phyloP scores from a whole-genome alignment of 2,888 invertebrate genomes.

The Isotomurus palustris region DNA sequence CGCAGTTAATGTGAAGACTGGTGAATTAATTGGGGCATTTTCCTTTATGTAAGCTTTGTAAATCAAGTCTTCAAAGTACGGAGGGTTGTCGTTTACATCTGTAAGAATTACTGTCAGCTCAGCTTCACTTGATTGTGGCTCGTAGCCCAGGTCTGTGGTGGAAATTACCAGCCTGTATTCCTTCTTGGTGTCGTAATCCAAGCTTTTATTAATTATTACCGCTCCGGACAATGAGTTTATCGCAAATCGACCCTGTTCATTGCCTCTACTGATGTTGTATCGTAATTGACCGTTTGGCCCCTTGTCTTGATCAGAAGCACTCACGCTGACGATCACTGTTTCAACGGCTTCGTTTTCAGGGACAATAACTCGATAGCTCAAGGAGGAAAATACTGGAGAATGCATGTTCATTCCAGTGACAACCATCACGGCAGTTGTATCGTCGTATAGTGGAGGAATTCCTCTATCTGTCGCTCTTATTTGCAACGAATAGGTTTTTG shows the following conservation, averaged over 20 bases:
- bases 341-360: slow-evolving; percentile 80
- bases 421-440: slow-evolving; percentile 66
- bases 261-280: slow-evolving; percentile 78
- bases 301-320: slow-evolving; percentile 75
- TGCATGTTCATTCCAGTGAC: slow-evolving; percentile 79
- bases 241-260: slow-evolving; percentile 71
- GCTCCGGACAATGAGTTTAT: slow-evolving; percentile 73
- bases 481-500: slow-evolving; percentile 62
- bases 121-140: slow-evolving; percentile 74
- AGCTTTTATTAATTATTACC: slow-evolving; percentile 68
- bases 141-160: slow-evolving; percentile 75
- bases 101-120: slow-evolving; percentile 79
- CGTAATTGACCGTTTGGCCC: slow-evolving; percentile 86
- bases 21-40: slow-evolving; percentile 88
- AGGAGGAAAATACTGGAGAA: slow-evolving; percentile 74
- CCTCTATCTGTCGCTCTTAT: slow-evolving; percentile 80
- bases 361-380: slow-evolving; percentile 80
- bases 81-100: slow-evolving; percentile 91
- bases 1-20: slow-evolving; percentile 81
- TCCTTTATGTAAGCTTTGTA: slow-evolving; percentile 79
- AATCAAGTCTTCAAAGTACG: slow-evolving; percentile 73
- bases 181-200: slow-evolving; percentile 82
- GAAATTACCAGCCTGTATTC: slow-evolving; percentile 83
- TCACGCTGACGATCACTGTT: slow-evolving; percentile 75
- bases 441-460: slow-evolving; percentile 76